Conservation (phyloP, 2,113 vertebrate species). For the Pterocles orientalis region DNA sequence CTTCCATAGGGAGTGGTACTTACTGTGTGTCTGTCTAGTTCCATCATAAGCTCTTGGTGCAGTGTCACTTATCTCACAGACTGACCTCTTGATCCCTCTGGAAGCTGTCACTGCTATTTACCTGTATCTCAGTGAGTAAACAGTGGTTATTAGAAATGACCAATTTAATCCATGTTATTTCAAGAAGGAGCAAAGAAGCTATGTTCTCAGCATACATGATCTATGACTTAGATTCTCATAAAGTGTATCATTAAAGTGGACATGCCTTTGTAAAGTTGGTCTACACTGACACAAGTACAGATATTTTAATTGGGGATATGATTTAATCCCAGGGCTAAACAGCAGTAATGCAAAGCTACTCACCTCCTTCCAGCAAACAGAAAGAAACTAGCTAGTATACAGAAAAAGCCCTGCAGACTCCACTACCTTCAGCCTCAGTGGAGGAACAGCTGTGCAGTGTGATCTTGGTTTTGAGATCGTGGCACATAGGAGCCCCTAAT, state of each 20-base stretch:
- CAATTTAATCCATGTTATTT: not conserved
- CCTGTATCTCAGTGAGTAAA: not conserved
- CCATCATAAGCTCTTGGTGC: not conserved
- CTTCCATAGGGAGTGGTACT: not conserved
- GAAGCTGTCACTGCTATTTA: not conserved
- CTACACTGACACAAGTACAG: not conserved
- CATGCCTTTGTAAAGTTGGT: not conserved
- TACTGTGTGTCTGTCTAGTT: not conserved
- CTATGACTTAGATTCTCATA: not conserved
- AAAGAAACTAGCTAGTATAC: not conserved
- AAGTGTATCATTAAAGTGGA: not conserved
- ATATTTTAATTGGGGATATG: not conserved
- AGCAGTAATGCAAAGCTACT: not conserved
- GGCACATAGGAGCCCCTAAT: not conserved
- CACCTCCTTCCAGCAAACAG: not conserved
- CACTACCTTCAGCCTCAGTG: not conserved
- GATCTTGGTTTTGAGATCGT: not conserved
- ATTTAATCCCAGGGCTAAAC: not conserved
- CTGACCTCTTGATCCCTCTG: not conserved
- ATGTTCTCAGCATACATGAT: not conserved
- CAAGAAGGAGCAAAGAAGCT: not conserved
- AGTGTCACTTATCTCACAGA: not conserved
- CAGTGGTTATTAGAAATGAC: not conserved
- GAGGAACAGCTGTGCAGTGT: not conserved
- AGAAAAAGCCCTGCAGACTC: not conserved